Base-by-base conservation (phyloP, 1,140 invertebrate species). In the Drosophila triauraria region DNA sequence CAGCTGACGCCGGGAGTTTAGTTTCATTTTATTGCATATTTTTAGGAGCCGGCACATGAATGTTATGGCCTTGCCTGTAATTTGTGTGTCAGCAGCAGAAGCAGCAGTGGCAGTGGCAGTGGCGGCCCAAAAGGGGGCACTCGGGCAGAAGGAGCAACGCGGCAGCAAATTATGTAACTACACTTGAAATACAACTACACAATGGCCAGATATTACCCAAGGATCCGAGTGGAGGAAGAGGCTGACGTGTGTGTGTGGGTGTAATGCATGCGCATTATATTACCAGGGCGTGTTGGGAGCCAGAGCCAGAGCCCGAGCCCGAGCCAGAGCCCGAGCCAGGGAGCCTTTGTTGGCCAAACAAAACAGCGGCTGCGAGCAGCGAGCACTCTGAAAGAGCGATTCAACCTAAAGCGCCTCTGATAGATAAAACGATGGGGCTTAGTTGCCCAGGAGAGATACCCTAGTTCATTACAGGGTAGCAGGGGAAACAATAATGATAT, bases 111-210 rank as follows among this genome's bases (percentile, higher is more conserved):
- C 25, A 27, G 25, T 9, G 51, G 12, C 42, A 57, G 56, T 12
- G 30, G 25, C 25, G 9, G 15, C 23, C 12, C 10, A 27, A 40
- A 23, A 23, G 8, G 51, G 38, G 30, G 15, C 35, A 43, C 25
- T 54, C 10, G 65, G 70, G 56, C 56, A 59, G 38, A 54, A 67
- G 61, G 53, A 68, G 48, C 60, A 78, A 51, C 44, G 32, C 59
- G 63, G 17, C 48, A 85, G 82, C 83, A 87, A 87, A 88, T 87
- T 87, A 88, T 87, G 83, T 88, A 88, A 87, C 84, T 88, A 80
- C 61, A 88, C 81, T 88, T 88, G 68, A 76, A 83, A 67, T 86
- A 82, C 54, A 82, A 82, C 79, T 78, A 82, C 80, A 87, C 80
- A 88, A 88, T 80, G 57, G 63, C 80, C 80, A 75, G 67, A 83